These are phyloP conservation scores for Hippocampus kuda DNA, from an alignment of 2,797 vertebrate genomes.

Conservation along the genomic window DNA sequence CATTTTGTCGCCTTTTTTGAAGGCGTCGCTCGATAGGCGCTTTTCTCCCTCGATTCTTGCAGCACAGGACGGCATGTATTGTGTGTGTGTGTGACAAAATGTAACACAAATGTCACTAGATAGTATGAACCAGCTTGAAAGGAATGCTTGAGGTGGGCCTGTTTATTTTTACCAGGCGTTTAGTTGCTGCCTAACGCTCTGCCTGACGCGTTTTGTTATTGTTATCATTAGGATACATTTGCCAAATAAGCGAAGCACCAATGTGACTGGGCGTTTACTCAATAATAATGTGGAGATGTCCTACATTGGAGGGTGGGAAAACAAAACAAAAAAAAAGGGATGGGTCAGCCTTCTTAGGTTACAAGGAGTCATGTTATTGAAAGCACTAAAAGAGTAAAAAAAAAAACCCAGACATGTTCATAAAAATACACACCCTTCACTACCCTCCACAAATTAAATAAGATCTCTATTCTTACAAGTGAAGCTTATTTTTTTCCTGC, in stretches of 20 bases:
- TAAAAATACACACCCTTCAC: neutral
- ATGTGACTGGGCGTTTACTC: neutral
- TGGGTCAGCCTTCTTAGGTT: slow-evolving; percentile 54
- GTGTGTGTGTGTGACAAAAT: neutral
- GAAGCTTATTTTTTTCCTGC: slow-evolving; percentile 17
- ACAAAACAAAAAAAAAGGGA: slow-evolving; percentile 47
- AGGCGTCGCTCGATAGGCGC: neutral
- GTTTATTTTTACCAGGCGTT: neutral
- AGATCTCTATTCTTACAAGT: neutral
- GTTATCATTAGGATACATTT: neutral
- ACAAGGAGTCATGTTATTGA: slow-evolving; percentile 31
- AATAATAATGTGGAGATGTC: slow-evolving; percentile 40
- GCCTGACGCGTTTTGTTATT: neutral
- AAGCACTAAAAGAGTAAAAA: neutral
- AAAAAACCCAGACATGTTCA: neutral
- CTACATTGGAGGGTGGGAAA: slow-evolving; percentile 24
- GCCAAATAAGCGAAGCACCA: neutral
- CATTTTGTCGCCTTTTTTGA: neutral
- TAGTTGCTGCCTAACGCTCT: neutral
- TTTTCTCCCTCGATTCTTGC: neutral
- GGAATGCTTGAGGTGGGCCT: neutral
- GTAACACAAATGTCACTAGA: neutral
- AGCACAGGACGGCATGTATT: neutral
- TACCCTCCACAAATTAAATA: neutral
- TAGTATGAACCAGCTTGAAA: neutral